Conservation (phyloP, 2,113 vertebrate species). For the Climacteris rufus region DNA sequence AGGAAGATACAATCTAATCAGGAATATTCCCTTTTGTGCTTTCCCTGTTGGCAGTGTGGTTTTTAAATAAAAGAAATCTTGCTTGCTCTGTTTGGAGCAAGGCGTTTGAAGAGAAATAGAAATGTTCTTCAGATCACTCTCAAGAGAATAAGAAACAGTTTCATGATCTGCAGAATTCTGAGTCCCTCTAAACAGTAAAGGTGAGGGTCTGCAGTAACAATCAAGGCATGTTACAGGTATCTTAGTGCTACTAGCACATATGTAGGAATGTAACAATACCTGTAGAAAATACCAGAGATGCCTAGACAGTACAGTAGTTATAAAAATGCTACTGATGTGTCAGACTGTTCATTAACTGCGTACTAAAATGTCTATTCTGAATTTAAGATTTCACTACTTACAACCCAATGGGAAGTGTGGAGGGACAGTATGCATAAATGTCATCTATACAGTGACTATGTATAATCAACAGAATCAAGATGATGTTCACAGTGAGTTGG, state of each 20-base stretch:
- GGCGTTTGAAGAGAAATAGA: not conserved
- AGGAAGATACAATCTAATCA: not conserved
- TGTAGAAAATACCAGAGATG: not conserved
- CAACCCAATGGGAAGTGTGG: not conserved
- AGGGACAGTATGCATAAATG: not conserved
- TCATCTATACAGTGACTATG: not conserved
- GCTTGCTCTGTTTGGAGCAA: not conserved
- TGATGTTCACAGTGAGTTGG: not conserved
- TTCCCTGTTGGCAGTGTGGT: not conserved
- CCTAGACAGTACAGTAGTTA: not conserved
- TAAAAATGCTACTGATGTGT: not conserved
- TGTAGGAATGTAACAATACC: not conserved
- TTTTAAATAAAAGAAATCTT: constrained; percentile 13
- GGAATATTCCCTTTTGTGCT: not conserved
- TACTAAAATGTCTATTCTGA: not conserved
- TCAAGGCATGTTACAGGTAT: not conserved
- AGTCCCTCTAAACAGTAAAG: not conserved
- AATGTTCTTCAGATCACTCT: not conserved
- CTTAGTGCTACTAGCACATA: not conserved
- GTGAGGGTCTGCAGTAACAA: not conserved
- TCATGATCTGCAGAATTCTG: not conserved
- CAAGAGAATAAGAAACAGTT: not conserved
- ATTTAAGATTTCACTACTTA: not conserved
- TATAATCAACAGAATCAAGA: not conserved
- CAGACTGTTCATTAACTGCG: not conserved